A percentile compares a stretch with the other conserved stretches of the same genome.
Conservation (phyloP, 1,140 invertebrate genomes). For the Plodia interpunctella region DNA sequence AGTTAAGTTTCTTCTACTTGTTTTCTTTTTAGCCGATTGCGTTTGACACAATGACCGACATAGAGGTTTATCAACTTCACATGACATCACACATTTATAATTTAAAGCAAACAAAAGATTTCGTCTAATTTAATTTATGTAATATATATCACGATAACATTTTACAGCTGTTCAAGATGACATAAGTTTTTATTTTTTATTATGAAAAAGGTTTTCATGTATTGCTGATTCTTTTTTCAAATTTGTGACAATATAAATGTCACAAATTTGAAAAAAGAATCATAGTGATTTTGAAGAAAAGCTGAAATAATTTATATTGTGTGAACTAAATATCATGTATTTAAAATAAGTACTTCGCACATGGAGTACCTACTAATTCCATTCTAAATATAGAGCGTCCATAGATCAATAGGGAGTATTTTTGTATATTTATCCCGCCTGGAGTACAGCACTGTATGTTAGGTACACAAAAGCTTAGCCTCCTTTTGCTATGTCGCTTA, state of each 20-base stretch:
- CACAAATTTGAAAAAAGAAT: background rate
- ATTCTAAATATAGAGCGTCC: too few species aligned
- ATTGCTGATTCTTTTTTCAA: background rate
- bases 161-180: background rate
- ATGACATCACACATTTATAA: background rate
- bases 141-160: background rate
- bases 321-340: too few species aligned
- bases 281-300: too few species aligned
- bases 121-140: background rate
- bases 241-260: too few species aligned
- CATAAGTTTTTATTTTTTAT: background rate
- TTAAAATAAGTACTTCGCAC: background rate
- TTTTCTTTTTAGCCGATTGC: background rate
- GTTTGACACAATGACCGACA: background rate
- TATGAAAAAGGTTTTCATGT: background rate
- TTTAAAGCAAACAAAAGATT: constrained; percentile 16
- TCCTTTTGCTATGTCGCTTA: too few species aligned
- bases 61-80: background rate
- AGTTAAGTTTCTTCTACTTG: background rate
- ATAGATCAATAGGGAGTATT: too few species aligned
- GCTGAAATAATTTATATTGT: too few species aligned
- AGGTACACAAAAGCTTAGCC: too few species aligned
- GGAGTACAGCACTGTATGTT: too few species aligned
- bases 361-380: too few species aligned
- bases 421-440: too few species aligned